phyloP scores from a whole-genome alignment of 2,113 vertebrate species.

The Cisticola juncidis region DNA sequence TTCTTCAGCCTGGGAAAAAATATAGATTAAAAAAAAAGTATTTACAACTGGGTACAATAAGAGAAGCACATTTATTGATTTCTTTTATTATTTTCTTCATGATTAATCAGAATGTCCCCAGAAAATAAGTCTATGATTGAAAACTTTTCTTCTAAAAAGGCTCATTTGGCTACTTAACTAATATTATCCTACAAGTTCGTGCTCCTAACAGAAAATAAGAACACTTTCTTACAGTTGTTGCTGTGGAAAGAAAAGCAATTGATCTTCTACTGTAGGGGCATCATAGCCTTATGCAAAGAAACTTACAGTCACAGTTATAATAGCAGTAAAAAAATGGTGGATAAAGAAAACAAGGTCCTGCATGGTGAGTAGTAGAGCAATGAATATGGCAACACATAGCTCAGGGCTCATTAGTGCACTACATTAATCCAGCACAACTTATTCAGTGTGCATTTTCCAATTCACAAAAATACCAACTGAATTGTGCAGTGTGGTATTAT shows the following conservation, averaged over 20 bases:
- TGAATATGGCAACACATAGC: not conserved
- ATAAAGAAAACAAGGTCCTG: not conserved
- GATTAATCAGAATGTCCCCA: not conserved
- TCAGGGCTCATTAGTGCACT: not conserved
- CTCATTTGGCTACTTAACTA: accelerated
- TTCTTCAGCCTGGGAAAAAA: constrained; percentile 79
- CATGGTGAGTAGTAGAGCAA: not conserved
- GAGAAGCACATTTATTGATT: not conserved
- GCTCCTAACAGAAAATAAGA: not conserved
- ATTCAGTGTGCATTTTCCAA: not conserved
- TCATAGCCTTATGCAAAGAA: not conserved
- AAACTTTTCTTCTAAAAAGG: not conserved
- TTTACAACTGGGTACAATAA: not conserved
- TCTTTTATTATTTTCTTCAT: not conserved
- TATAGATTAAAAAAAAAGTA: not conserved
- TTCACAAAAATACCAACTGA: not conserved
- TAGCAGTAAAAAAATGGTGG: not conserved
- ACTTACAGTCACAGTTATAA: not conserved
- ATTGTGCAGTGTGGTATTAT: not conserved
- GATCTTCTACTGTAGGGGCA: not conserved
- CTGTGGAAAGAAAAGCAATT: not conserved
- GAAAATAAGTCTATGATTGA: not conserved
- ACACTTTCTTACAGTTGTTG: not conserved
- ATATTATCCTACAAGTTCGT: not conserved
- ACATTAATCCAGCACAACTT: not conserved